phyloP scores from a whole-genome alignment of 2,797 vertebrate genomes.

The Gastrophryne carolinensis region DNA sequence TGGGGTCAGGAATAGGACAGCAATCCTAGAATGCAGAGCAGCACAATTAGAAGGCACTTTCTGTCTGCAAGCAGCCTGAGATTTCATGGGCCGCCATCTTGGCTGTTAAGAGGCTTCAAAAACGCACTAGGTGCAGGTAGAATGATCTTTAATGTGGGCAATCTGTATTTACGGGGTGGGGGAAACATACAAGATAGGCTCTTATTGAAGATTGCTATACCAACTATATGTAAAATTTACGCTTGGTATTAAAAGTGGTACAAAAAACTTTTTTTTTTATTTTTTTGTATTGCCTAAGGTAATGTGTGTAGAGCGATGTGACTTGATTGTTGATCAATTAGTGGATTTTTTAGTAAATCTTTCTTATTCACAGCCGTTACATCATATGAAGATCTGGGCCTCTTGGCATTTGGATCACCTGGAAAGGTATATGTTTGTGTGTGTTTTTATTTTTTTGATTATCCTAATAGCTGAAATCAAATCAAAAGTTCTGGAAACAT shows the following conservation, averaged over 20 bases:
- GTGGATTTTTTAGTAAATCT: background rate
- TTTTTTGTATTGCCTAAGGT: background rate
- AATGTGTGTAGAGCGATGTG: background rate
- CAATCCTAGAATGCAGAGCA: no score
- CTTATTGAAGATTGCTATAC: background rate
- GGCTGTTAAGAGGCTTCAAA: no score
- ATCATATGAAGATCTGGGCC: constrained; percentile 89
- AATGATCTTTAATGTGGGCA: no score
- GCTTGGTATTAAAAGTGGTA: background rate
- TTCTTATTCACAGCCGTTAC: constrained; percentile 76
- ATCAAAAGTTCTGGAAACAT: background rate
- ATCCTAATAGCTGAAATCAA: background rate
- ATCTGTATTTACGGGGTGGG: no score
- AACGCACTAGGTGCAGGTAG: no score
- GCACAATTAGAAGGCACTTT: no score
- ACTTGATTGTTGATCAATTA: background rate
- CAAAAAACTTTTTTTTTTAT: background rate
- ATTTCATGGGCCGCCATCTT: no score
- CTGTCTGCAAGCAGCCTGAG: no score
- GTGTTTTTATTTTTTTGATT: no score
- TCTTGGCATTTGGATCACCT: constrained; percentile 78
- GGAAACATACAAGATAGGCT: no score
- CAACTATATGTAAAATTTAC: background rate
- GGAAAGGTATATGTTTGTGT: constrained; percentile 77
- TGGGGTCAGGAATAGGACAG: no score